Evolutionary conservation across 2,113 vertebrate genomes (phyloP).

Genomic region (Cephalophus harveyi): DNA sequence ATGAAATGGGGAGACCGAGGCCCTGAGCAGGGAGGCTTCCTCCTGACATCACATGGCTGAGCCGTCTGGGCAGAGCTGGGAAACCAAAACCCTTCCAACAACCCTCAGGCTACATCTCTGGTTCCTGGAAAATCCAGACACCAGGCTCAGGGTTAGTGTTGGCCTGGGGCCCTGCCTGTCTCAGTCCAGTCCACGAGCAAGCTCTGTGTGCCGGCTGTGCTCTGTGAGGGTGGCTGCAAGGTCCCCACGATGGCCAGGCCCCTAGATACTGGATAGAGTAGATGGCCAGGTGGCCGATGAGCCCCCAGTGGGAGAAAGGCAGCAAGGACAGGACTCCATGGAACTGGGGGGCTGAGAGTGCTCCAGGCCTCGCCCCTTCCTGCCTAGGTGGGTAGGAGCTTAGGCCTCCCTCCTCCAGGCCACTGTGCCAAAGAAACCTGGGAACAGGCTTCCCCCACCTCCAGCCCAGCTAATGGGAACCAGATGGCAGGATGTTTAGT

Average conservation of each 20-base stretch:
- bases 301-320: background rate
- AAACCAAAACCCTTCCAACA: slow-evolving; percentile 42
- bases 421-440: slow-evolving; percentile 64
- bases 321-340: background rate
- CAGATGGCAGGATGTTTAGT: slow-evolving; percentile 78
- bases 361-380: slow-evolving; percentile 14
- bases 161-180: slow-evolving; percentile 60
- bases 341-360: background rate
- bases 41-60: background rate
- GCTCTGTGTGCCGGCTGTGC: background rate
- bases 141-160: slow-evolving; percentile 28
- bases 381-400: slow-evolving; percentile 45
- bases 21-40: background rate
- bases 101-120: slow-evolving; percentile 36
- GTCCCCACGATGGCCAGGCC: background rate
- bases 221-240: background rate
- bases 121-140: slow-evolving; percentile 69
- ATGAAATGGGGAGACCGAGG: background rate
- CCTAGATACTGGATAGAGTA: background rate
- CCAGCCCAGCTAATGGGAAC: slow-evolving; percentile 68
- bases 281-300: background rate
- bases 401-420: slow-evolving; percentile 36
- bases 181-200: slow-evolving; percentile 23
- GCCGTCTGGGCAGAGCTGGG: background rate
- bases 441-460: slow-evolving; percentile 56